Conservation (phyloP, 1,140 invertebrate species). For the Portunus trituberculatus region DNA sequence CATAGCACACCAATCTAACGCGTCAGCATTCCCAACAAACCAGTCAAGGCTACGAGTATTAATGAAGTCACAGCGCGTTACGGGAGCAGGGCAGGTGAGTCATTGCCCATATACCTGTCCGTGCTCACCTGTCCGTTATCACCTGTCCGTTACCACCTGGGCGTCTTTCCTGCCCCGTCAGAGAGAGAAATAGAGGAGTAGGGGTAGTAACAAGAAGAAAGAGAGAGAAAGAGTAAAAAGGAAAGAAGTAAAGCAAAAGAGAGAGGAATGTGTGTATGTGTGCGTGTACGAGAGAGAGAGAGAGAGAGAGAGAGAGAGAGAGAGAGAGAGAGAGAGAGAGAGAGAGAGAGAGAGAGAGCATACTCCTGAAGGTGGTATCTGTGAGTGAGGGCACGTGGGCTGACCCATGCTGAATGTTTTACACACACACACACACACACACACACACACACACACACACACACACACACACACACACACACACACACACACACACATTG, state of each 20-base stretch:
- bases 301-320: background rate
- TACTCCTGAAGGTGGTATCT: background rate
- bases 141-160: background rate
- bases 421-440: background rate
- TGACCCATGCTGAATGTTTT: background rate
- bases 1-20: too few relatives aligned
- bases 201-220: background rate
- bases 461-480: too few relatives aligned
- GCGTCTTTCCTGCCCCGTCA: background rate
- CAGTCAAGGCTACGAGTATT: too few relatives aligned
- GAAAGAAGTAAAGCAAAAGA: background rate
- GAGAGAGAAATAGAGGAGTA: background rate
- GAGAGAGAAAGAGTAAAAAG: background rate
- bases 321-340: slow-evolving; percentile 13
- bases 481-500: background rate
- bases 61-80: too few relatives aligned
- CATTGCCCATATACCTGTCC: too few relatives aligned
- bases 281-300: too few relatives aligned
- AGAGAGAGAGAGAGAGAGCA: slow-evolving; percentile 1
- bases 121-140: too few relatives aligned
- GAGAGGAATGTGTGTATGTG: background rate
- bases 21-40: too few relatives aligned
- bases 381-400: too few relatives aligned
- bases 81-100: too few relatives aligned
- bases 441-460: too few relatives aligned